A percentile compares a stretch with the other conserved stretches of the same genome.
These are phyloP conservation scores for Machimus atricapillus DNA, from an alignment of 2,888 invertebrate genomes.

Conservation along the genomic window DNA sequence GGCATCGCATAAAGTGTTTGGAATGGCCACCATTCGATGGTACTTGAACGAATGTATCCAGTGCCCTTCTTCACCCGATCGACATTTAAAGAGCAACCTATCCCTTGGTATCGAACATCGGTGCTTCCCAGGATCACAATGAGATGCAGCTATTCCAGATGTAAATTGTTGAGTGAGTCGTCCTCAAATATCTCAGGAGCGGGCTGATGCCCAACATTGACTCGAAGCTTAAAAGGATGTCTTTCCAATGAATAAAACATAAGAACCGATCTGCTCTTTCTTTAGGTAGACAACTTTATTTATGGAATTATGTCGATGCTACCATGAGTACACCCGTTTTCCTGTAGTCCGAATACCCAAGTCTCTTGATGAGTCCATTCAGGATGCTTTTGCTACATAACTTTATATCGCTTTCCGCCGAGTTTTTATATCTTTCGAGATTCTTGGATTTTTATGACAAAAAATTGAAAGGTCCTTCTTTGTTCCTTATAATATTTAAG, in stretches of 20 bases:
- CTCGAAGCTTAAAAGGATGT: conserved; percentile 1
- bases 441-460: neutral
- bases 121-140: neutral
- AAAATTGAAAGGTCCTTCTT: neutral
- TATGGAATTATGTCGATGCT: conserved; percentile 13
- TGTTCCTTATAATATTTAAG: neutral
- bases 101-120: neutral
- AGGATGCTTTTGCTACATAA: neutral
- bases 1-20: neutral
- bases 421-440: neutral
- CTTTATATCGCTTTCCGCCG: neutral
- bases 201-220: neutral
- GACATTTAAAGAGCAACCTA: neutral
- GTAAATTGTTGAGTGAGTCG: neutral
- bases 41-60: neutral
- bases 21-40: neutral
- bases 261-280: neutral
- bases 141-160: neutral
- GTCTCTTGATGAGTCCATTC: neutral
- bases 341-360: neutral
- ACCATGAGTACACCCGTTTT: neutral
- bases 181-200: neutral
- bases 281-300: conserved; percentile 22
- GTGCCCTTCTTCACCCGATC: neutral
- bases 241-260: conserved; percentile 16